These are phyloP conservation scores for Nilaparvata lugens DNA, from an alignment of 1,140 invertebrate species.

Conservation along the genomic window DNA sequence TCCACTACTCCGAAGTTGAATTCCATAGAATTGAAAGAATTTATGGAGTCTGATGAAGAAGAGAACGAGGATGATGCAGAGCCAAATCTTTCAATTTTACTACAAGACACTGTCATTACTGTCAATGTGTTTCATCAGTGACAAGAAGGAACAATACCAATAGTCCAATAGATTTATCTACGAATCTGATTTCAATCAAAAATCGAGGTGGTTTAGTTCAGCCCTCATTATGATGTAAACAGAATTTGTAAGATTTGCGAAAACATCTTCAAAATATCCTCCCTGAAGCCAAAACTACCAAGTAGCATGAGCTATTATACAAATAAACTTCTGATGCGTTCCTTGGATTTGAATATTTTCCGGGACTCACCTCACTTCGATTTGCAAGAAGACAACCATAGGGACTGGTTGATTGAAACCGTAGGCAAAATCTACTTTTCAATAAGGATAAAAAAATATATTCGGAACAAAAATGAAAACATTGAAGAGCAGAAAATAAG, in stretches of 20 bases:
- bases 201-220: neutral
- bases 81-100: too few relatives aligned
- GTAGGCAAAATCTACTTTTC: too few relatives aligned
- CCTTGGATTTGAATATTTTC: too few relatives aligned
- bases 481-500: too few relatives aligned
- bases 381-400: too few relatives aligned
- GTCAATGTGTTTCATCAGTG: neutral
- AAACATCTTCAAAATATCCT: neutral
- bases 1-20: neutral
- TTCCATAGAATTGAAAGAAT: neutral
- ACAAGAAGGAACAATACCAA: neutral
- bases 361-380: too few relatives aligned
- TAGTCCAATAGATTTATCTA: neutral
- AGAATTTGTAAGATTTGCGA: neutral
- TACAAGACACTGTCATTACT: neutral
- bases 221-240: neutral
- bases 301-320: too few relatives aligned
- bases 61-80: neutral
- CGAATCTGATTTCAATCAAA: neutral
- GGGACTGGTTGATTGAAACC: too few relatives aligned
- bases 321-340: too few relatives aligned
- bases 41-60: neutral
- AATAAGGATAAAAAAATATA: too few relatives aligned
- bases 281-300: too few relatives aligned
- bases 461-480: too few relatives aligned